Conservation (phyloP, 53 echinoderm and acorn worm species). For the Echinarachnius parma region DNA sequence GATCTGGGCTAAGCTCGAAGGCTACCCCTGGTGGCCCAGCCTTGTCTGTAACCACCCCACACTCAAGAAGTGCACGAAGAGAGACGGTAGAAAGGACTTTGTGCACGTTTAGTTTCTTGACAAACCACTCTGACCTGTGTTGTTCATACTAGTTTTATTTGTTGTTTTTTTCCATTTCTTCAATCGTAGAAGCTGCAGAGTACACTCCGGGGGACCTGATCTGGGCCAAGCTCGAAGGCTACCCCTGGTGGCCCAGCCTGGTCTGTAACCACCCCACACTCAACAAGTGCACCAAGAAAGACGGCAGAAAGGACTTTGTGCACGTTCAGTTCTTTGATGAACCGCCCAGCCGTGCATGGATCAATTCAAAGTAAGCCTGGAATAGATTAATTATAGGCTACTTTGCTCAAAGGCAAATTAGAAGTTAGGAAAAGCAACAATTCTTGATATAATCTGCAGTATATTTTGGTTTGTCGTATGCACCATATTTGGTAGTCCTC, state of each 20-base stretch:
- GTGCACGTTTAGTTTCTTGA: no score
- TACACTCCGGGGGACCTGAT: slow-evolving; percentile 70
- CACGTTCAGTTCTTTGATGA: slow-evolving; percentile 99
- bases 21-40: slow-evolving; percentile 99
- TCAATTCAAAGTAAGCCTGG: slow-evolving; percentile 80
- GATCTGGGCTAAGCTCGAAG: slow-evolving; percentile 91
- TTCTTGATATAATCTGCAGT: no score
- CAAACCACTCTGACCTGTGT: no score
- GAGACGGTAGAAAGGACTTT: slow-evolving; percentile 51
- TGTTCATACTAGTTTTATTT: no score
- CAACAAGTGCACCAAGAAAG: slow-evolving; percentile 50
- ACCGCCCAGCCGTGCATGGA: slow-evolving; percentile 83
- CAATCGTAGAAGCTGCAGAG: no score
- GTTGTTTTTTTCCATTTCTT: no score
- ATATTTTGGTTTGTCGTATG: no score
- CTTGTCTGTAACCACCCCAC: slow-evolving; percentile 92
- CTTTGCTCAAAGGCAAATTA: no score
- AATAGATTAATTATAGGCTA: no score
- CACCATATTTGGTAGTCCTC: no score
- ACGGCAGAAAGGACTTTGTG: slow-evolving; percentile 53
- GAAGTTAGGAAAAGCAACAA: no score
- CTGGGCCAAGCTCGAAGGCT: slow-evolving; percentile 93
- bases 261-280: slow-evolving; percentile 88
- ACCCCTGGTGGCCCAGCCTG: slow-evolving; percentile 97
- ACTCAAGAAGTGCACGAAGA: slow-evolving; percentile 46